Evolutionary conservation across 2,888 invertebrate genomes (phyloP).

Genomic region (Trisateles emortualis): DNA sequence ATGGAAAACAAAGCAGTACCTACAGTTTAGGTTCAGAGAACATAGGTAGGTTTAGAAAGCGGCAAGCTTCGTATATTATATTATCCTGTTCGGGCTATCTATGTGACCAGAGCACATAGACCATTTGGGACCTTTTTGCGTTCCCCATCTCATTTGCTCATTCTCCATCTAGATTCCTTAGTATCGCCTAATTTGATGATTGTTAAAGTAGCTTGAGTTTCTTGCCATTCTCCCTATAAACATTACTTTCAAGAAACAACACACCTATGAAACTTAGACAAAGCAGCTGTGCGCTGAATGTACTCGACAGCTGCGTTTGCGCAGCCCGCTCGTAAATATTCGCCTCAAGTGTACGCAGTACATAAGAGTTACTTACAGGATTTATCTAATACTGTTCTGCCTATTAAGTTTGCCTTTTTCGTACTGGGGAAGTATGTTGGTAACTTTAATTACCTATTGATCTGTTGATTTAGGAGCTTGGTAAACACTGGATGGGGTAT

Average conservation of each 20-base stretch:
- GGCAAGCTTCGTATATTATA: no score
- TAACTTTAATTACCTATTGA: not conserved
- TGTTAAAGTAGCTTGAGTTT: no score
- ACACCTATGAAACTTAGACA: conserved; percentile 43
- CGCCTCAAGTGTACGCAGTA: conserved; percentile 35
- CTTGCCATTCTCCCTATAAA: conserved; percentile 10
- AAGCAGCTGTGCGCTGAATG: conserved; percentile 51
- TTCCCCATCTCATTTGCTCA: no score
- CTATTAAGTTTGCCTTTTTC: conserved; percentile 4
- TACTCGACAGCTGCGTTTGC: conserved; percentile 64
- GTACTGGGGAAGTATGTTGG: not conserved
- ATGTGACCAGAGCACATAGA: no score
- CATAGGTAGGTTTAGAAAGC: no score
- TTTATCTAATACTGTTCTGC: conserved; percentile 32
- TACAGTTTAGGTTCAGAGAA: no score
- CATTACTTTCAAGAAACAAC: conserved; percentile 25
- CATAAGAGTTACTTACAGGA: conserved; percentile 22
- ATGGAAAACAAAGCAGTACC: no score
- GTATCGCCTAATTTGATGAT: no score
- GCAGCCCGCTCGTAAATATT: conserved; percentile 61
- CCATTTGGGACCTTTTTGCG: no score
- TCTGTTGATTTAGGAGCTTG: not conserved
- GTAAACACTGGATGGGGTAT: no score
- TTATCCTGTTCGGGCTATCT: no score
- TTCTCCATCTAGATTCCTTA: no score